Base-by-base conservation (phyloP, 1,140 invertebrate species). In the Drosophila willistoni region DNA sequence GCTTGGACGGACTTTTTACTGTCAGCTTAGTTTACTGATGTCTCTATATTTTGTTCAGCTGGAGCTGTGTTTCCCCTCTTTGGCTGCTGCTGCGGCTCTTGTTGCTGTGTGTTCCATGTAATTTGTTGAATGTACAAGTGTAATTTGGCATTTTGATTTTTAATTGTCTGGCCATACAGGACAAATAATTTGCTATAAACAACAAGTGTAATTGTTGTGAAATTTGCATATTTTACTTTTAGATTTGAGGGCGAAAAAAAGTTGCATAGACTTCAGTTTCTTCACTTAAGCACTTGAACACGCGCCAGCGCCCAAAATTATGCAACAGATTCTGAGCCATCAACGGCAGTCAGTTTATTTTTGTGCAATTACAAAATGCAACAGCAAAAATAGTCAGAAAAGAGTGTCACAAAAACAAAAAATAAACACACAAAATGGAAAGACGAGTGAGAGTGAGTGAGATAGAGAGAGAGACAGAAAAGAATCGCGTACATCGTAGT, bases 101-200 rank as follows among this genome's bases (percentile, higher is more conserved):
- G 44, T 66, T 66, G 60, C 60, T 36, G 59, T 79, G 61, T 57
- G 66, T 60, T 44, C 71, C 86, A 77, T 87, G 80, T 87, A 87
- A 87, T 87, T 87, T 80, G 77, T 57, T 78, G 73, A 82, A 86
- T 86, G 83, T 83, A 83, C 80, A 89, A 89, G 84, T 84, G 84
- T 89, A 89, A 89, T 87, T 87, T 87, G 80, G 79, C 82, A 85
- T 89, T 87, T 87, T 87, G 83, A 87, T 87, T 87, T 87, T 87
- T 87, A 87, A 89, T 87, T 87, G 83, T 80, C 79, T 79, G 73
- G 41, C 75, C 79, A 86, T 81, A 86, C 75, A 79, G 67, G 67
- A 79, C 73, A 89, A 86, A 89, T 86, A 77, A 77, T 86, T 79
- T 33, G 76, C 41, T 67, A 69, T 67, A 84, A 69, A 69, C 69